Evolutionary conservation across 2,888 invertebrate genomes (phyloP).

Genomic region (Drosophila ochracea): DNA sequence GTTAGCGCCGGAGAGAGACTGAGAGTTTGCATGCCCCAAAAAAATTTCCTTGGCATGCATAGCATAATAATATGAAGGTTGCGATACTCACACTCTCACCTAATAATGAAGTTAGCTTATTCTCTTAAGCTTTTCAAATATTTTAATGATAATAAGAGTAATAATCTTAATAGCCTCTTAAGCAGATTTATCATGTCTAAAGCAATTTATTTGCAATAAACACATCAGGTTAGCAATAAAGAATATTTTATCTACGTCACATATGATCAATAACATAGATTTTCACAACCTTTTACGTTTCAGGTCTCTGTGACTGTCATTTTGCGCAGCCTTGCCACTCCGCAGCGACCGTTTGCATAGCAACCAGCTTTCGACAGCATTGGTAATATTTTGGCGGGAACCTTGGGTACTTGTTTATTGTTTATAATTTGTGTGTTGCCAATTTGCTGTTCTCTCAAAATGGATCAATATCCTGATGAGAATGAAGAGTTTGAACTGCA

Average conservation of each 20-base stretch:
- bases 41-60: constrained; percentile 14
- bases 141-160: neutral
- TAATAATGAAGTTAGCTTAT: neutral
- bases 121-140: neutral
- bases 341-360: neutral
- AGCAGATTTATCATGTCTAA: neutral
- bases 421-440: constrained; percentile 15
- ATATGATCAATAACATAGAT: neutral
- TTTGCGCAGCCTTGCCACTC: constrained; percentile 37
- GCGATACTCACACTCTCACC: neutral
- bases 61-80: constrained; percentile 11
- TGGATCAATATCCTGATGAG: constrained; percentile 85
- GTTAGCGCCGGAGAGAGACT: constrained; percentile 36
- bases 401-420: constrained; percentile 37
- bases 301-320: neutral
- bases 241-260: constrained; percentile 1
- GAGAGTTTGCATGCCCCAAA: constrained; percentile 22
- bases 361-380: constrained; percentile 19
- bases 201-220: neutral
- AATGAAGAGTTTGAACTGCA: constrained; percentile 90
- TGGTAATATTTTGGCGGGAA: constrained; percentile 46
- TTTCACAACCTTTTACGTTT: neutral
- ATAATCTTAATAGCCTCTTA: neutral
- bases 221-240: neutral
- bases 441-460: constrained; percentile 24